Evolutionary conservation across 2,113 vertebrate species (phyloP), one percentile per base, ranked within the genome.

Genomic region (Halichoerus grypus): DNA sequence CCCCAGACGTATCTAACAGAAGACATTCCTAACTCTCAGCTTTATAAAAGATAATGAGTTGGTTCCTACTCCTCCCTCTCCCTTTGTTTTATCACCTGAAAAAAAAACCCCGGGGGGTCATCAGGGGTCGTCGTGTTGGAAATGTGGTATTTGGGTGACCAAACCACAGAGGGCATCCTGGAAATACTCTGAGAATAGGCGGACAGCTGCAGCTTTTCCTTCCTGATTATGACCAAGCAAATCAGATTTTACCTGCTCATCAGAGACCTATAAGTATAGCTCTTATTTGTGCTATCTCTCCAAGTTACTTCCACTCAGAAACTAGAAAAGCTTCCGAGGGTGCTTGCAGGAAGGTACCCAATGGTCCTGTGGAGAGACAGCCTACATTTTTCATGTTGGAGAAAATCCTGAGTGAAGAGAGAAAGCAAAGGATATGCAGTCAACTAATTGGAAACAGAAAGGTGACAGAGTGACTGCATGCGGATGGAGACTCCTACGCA

Each of bases 381-480:
- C 59, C 7, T 79, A 21, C 49, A 83, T 31, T 65, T 39, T 77
- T 93, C 55, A 74, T 42, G 22, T 1, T 36, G 12, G 59, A 86
- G 74, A 88, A 94, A 92, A 94, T 59, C 33, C 86, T 42, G 83
- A 13, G 21, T 97, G 39, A 92, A 67, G 31, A 28, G 15, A 69
- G 72, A 74, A 90, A 15, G 4, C 36, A 57, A 72, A 36, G 57
- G 22, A 33, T 53, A 22, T 5, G 51, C 21, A 92, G 55, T 42
- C 18, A 67, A 76, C 42, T 84, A 76, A 79, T 1, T 65, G 46
- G 85, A 88, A 94, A 49, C 59, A 97, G 55, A 93, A 95, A 88
- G 65, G 22, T 77, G 59, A 91, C 28, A 82, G 12, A 65, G 10
- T 39, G 79, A 74, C 21, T 72, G 7, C n/a, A 13, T 42, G 36